Base-by-base conservation (phyloP, 2,888 invertebrate species). In the Clivina fossor region DNA sequence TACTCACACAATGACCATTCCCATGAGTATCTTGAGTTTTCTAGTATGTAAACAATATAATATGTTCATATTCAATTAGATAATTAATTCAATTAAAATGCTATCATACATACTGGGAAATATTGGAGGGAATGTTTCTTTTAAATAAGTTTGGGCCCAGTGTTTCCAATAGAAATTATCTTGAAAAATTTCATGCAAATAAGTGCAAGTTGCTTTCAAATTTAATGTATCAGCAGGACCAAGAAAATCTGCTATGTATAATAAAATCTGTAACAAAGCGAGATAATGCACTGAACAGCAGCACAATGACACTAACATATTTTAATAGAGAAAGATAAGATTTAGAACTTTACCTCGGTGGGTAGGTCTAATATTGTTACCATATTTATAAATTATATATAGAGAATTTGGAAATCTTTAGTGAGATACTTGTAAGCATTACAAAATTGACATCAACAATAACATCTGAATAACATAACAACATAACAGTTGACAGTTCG, bases 101-200 rank as follows among this genome's bases (percentile, higher is more conserved):
- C n/a, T n/a, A n/a, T n/a, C n/a, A n/a, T 19, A 35, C 32, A 19
- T 22, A 50, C 50, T 40, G 7, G 41, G 41, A 2, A 13, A 11
- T 15, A 50, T 41, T 4, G 50, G 50, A 1, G 50, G 50, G 13
- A 32, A 50, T 4, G 15, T 18, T 41, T 30, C 50, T 9, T 41
- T 19, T 3, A 50, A 20, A 50, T 50, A 50, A 15, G 30, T 32
- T 32, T 50, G 30, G 1, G 50, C 32, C 15, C 16, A 50, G 22
- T 50, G 50, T 18, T 41, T 18, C 50, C 50, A 50, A 30, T 40
- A 50, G 30, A 40, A 40, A 4, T 50, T 18, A 15, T 38, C 30
- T 5, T 40, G 19, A 41, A 41, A 50, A 9, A 50, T 50, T 5
- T 18, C 13, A 41, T 41, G 16, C 5, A 50, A 20, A 13, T 28